Evolutionary conservation across 1,140 invertebrate species (phyloP).

Genomic region (Monomorium pharaonis): DNA sequence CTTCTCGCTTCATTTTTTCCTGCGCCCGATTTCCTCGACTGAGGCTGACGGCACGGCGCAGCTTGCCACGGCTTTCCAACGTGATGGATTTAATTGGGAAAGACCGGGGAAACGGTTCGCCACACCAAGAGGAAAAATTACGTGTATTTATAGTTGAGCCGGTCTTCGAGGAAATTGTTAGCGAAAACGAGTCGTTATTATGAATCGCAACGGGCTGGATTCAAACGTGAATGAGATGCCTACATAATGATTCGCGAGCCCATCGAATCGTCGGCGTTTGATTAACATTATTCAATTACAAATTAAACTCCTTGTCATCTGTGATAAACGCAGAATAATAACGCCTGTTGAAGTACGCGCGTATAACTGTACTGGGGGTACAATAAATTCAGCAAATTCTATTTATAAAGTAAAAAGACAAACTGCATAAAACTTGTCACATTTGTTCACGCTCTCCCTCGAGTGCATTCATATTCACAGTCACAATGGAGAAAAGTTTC

Average conservation of each 20-base stretch:
- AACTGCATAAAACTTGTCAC: conserved; percentile 16
- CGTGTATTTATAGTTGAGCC: conserved; percentile 52
- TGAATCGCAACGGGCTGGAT: background rate
- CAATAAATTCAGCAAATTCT: background rate
- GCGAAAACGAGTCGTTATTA: conserved; percentile 36
- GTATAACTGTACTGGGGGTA: background rate
- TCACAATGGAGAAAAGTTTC: background rate
- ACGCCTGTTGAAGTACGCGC: background rate
- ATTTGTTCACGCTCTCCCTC: background rate
- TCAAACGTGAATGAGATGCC: conserved; percentile 16
- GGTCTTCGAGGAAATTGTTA: background rate
- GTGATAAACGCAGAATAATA: background rate
- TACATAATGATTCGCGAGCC: background rate
- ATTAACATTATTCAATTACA: background rate
- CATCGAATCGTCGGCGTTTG: background rate
- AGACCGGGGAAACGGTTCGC: conserved; percentile 19
- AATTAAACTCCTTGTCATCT: conserved; percentile 9
- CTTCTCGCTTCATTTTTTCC: conserved; percentile 27
- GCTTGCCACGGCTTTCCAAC: conserved; percentile 9
- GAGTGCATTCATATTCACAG: conserved; percentile 11
- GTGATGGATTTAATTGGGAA: conserved; percentile 69
- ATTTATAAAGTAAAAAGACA: background rate
- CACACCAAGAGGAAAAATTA: conserved; percentile 48
- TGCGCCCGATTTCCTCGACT: conserved; percentile 45
- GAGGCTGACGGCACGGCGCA: background rate